Evolutionary conservation across 2,797 vertebrate genomes (phyloP), one percentile per base, ranked within the genome.

Genomic region (Tauraco hartlaubi): DNA sequence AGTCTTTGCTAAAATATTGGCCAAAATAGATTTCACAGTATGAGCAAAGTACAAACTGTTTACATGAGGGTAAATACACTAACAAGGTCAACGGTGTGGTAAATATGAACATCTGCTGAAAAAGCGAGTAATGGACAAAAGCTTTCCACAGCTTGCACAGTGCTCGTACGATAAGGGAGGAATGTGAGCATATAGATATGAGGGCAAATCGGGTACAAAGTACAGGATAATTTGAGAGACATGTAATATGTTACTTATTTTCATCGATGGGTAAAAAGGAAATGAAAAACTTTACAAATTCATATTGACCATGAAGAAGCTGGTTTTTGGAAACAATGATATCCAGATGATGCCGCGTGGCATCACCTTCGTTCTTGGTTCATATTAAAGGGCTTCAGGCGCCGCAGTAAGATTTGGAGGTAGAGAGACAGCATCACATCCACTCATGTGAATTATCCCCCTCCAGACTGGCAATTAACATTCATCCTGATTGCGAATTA

Each of bases 51-150:
- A 59, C 58, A 73, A 69, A 69, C n/a, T 69, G 35, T 86, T 94
- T 84, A 81, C 66, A 73, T 54, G 66, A 25, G 28, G 58, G 67
- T 90, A 93, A 92, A 58, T 78, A 63, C 5, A 35, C 52, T 92
- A 90, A 90, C 85, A 90, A 87, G 76, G 90, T 85, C 92, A 92
- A 55, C 39, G 88, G 66, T 79, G 80, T 90, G 76, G 48, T 78
- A 86, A 94, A 90, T 69, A 83, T 11, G 64, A 90, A 81, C 69
- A 84, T 69, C 85, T 95, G 92, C 51, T 95, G 77, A 67, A 88
- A 75, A 82, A 81, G 10, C 11, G 10, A 75, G 66, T 66, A 59
- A 93, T 12, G 55, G 58, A 67, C 59, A 73, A 68, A 84, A 90
- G 55, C 39, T 84, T 64, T 84, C 58, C 20, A 64, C 81, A 62